Evolutionary conservation across 2,113 vertebrate genomes (phyloP).

Genomic region (Lichenostomus cassidix): DNA sequence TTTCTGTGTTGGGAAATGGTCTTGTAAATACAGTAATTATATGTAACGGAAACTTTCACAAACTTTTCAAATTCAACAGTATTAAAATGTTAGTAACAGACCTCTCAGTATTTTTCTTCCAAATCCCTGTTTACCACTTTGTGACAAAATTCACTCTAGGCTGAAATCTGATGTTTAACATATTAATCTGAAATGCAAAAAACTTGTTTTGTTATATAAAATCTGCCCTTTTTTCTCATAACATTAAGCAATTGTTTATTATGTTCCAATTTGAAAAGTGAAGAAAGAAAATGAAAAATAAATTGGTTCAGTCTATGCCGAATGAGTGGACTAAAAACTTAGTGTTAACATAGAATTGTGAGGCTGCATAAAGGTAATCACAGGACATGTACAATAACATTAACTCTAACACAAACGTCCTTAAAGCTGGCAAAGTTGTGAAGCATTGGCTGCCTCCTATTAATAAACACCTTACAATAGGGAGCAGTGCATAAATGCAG

Average conservation of each 20-base stretch:
- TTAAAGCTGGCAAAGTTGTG: not conserved
- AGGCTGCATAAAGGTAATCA: not conserved
- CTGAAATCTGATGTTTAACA: not conserved
- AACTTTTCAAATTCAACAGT: constrained; percentile 8
- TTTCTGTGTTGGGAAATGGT: not conserved
- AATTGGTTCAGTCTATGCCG: not conserved
- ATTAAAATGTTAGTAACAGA: not conserved
- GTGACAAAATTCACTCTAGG: not conserved
- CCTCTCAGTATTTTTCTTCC: not conserved
- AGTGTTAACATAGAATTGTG: not conserved
- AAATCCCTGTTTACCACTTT: not conserved
- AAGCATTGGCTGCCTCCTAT: not conserved
- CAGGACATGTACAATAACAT: not conserved
- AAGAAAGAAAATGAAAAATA: not conserved
- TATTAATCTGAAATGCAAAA: not conserved
- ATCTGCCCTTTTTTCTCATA: not conserved
- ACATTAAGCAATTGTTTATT: not conserved
- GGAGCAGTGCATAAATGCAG: not conserved
- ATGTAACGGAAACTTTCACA: not conserved
- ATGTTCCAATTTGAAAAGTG: not conserved
- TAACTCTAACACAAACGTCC: not conserved
- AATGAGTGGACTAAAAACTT: not conserved
- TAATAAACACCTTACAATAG: not conserved
- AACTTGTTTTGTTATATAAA: not conserved
- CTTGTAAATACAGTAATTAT: constrained; percentile 25